These are phyloP conservation scores for Bedellia somnulentella DNA, from an alignment of 2,888 invertebrate genomes.

Conservation along the genomic window DNA sequence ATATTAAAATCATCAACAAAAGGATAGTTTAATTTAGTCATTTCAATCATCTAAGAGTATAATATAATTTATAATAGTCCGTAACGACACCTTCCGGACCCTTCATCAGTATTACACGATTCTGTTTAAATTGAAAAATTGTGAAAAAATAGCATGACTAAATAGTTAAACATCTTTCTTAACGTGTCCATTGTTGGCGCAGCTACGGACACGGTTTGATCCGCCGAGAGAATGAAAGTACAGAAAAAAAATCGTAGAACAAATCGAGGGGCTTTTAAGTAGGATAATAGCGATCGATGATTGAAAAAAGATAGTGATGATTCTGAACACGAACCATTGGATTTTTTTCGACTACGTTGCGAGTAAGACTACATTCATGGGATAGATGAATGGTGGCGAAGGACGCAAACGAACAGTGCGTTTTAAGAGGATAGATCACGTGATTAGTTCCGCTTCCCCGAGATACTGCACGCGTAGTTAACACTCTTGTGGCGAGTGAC, in stretches of 20 bases:
- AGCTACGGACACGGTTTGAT: conserved; percentile 33
- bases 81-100: conserved; percentile 57
- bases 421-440: conserved; percentile 37
- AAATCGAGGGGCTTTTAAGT: conserved; percentile 59
- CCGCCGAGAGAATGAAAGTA: conserved; percentile 37
- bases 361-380: conserved; percentile 26
- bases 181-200: conserved; percentile 47
- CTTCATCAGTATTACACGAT: conserved; percentile 39
- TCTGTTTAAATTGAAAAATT: conserved; percentile 54
- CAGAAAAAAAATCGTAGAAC: conserved; percentile 43
- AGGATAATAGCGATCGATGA: conserved; percentile 60
- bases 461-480: conserved; percentile 55
- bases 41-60: too few species aligned
- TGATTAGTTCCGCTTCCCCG: conserved; percentile 53
- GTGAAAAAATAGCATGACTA: conserved; percentile 58
- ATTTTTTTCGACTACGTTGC: conserved; percentile 32
- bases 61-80: conserved; percentile 41
- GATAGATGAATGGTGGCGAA: conserved; percentile 28
- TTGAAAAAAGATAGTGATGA: conserved; percentile 57
- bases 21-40: too few species aligned
- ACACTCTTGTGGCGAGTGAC: conserved; percentile 46
- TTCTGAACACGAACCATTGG: conserved; percentile 32
- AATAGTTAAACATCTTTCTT: conserved; percentile 61
- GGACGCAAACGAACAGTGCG: too few species aligned
- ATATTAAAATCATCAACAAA: too few species aligned